A percentile compares a stretch with the other conserved stretches of the same genome.
phyloP scores from a whole-genome alignment of 2,888 invertebrate genomes.

The Agrochola lota region DNA sequence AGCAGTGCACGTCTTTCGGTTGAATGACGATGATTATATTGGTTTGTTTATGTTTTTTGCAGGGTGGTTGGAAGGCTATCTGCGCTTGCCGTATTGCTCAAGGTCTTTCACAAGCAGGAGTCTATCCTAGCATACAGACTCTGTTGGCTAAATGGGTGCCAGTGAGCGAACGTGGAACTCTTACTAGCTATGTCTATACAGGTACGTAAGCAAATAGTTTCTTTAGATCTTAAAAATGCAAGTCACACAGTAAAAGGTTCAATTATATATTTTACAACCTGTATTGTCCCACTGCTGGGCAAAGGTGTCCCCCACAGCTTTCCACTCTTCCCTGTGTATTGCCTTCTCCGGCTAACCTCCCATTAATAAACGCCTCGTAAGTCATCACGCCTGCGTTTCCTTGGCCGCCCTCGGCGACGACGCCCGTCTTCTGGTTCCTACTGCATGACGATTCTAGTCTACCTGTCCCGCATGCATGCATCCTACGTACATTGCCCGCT shows the following conservation, averaged over 20 bases:
- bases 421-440: background rate
- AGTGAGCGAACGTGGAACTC: conserved; percentile 89
- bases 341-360: background rate
- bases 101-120: conserved; percentile 93
- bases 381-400: too few species aligned
- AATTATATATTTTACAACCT: background rate
- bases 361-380: background rate
- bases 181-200: conserved; percentile 88
- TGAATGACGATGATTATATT: background rate
- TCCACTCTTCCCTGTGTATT: background rate
- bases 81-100: conserved; percentile 92
- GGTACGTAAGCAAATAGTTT: conserved; percentile 68
- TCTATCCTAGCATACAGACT: conserved; percentile 92
- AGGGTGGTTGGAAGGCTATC: conserved; percentile 91
- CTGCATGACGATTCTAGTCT: too few species aligned
- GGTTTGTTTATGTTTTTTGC: conserved; percentile 55
- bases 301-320: background rate
- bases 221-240: background rate
- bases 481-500: background rate
- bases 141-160: conserved; percentile 94
- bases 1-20: background rate
- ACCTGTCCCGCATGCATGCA: too few species aligned
- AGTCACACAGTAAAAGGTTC: background rate
- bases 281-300: background rate
- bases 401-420: background rate